These are phyloP conservation scores for Danaus plexippus DNA, from an alignment of 1,140 invertebrate genomes.

Conservation along the genomic window DNA sequence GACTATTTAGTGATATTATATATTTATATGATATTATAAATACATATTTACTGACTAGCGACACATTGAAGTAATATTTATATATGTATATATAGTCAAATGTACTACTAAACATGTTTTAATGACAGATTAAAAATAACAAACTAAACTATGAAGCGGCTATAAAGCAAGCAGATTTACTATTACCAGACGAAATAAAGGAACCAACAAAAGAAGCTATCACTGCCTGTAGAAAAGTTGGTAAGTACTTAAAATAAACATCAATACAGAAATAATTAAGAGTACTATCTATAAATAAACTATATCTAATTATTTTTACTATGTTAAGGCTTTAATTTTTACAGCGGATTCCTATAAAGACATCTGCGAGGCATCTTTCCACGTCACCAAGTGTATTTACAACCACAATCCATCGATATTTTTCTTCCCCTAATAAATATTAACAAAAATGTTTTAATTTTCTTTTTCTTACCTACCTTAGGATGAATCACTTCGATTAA, in stretches of 20 bases:
- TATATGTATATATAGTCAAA: background rate
- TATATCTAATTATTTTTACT: background rate
- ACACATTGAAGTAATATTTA: conserved; percentile 1
- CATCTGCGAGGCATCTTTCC: conserved; percentile 61
- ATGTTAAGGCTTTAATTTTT: conserved; percentile 30
- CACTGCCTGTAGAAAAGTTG: conserved; percentile 54
- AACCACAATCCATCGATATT: conserved; percentile 56
- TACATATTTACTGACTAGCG: too few species aligned
- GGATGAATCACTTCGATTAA: too few species aligned
- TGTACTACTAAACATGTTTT: too few species aligned
- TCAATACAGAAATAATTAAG: too few species aligned
- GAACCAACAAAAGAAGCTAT: conserved; percentile 56
- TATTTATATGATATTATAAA: too few species aligned
- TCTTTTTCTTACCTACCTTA: too few species aligned
- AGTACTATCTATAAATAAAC: too few species aligned
- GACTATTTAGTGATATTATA: too few species aligned
- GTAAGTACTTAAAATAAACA: conserved; percentile 35
- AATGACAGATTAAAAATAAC: conserved; percentile 64
- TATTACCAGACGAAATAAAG: conserved; percentile 66
- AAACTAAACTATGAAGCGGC: conserved; percentile 66
- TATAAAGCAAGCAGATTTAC: conserved; percentile 61
- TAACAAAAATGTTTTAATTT: background rate
- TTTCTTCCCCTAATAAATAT: conserved; percentile 49
- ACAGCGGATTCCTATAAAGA: conserved; percentile 65
- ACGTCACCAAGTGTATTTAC: conserved; percentile 63